These are phyloP conservation scores for Fringilla coelebs DNA, from an alignment of 2,797 vertebrate genomes.

Conservation along the genomic window DNA sequence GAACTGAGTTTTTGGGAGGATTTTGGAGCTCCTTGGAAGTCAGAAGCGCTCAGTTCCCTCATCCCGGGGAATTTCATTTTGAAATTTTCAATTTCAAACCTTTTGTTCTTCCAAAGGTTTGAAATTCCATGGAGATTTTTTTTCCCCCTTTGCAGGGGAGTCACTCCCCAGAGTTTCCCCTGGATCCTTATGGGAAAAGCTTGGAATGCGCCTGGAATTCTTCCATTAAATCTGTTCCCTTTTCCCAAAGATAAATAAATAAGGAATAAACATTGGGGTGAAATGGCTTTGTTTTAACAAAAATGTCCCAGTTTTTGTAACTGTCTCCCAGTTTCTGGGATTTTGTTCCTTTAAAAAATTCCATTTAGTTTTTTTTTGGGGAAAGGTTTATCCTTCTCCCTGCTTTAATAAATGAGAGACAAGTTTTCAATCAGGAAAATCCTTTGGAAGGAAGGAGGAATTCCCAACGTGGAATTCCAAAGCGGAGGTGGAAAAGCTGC, in stretches of 20 bases:
- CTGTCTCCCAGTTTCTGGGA: background rate
- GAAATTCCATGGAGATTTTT: background rate
- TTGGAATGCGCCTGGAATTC: background rate
- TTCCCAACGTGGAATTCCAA: accelerated
- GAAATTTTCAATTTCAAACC: too few species aligned
- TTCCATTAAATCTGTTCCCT: background rate
- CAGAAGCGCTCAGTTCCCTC: background rate
- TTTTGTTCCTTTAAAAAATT: background rate
- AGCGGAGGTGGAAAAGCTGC: background rate
- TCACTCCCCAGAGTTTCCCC: background rate
- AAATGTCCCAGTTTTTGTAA: background rate
- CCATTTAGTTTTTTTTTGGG: background rate
- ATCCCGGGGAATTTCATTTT: background rate
- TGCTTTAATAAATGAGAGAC: accelerated
- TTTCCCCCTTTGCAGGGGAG: background rate
- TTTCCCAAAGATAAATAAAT: background rate
- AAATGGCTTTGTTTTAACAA: background rate
- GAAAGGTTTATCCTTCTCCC: background rate
- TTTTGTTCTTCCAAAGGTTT: background rate
- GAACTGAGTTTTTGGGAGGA: background rate
- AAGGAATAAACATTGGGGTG: background rate
- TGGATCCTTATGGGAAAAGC: background rate
- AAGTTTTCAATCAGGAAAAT: background rate
- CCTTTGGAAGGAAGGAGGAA: background rate
- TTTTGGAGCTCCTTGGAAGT: background rate